Base-by-base conservation (phyloP, 2,888 invertebrate genomes). In the Calliopum simillimum region DNA sequence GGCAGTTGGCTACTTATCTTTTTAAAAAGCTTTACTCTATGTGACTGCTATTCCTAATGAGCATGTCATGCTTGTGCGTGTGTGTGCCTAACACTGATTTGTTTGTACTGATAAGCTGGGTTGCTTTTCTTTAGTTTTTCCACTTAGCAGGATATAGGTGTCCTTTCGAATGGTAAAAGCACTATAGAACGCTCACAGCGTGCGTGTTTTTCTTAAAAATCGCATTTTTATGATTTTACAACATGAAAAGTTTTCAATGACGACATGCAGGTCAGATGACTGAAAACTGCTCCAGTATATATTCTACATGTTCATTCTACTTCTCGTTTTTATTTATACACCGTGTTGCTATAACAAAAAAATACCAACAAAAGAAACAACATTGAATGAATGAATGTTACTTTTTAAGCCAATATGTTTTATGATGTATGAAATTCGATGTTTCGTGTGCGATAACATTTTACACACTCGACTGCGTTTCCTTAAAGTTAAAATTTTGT, bases 371-470 rank as follows among this genome's bases (percentile, higher is more conserved):
- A 33, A 33, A 4, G 33, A 33, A 4, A 33, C 1, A 33, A 33
- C 5, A 33, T 8, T 33, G 5, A 33, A 33, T 33, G 33, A 33
- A 33, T 33, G 33, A 33, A 33, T 77, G 80, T 79, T 80, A 81
- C 79, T 77, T 80, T 79, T 78, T 81, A 79, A 81, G 81, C 80
- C 81, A 81, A 81, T 81, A 81, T 80, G 81, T 80, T 81, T 81
- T 81, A 81, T 81, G 80, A 81, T 81, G 81, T 81, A 81, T 81
- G 81, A 81, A 81, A 81, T 81, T 81, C 81, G 80, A 81, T 81
- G 81, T 80, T 71, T 64, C 56, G 59, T 73, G 69, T 80, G 79
- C 80, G 72, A 69, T 72, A 70, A 70, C 69, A 72, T 68, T 70
- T 68, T 70, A 63, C 59, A 70, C 72, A 55, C 69, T 68, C 46